Conservation (phyloP, 2,888 invertebrate species). For the Heliconius ethilla region DNA sequence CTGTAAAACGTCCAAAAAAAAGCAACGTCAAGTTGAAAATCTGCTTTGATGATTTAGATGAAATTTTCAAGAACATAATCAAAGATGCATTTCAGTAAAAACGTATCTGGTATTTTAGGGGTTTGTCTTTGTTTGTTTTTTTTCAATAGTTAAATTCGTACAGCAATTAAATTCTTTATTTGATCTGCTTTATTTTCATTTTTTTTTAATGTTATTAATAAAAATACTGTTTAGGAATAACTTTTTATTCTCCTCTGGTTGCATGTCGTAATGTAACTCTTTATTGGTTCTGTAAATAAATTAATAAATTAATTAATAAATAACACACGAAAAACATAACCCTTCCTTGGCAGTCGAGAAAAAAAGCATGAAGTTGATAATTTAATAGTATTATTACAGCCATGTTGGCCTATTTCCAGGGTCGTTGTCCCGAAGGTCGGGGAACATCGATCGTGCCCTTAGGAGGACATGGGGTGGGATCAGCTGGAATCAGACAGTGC, state of each 20-base stretch:
- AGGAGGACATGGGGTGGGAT: constrained; percentile 18
- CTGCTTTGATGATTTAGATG: background rate
- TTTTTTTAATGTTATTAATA: background rate
- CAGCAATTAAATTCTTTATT: too few relatives aligned
- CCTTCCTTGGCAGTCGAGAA: too few relatives aligned
- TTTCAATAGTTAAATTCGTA: background rate
- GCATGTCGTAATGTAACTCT: too few relatives aligned
- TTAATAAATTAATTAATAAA: too few relatives aligned
- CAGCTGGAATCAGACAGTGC: background rate
- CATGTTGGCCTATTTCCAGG: constrained; percentile 56
- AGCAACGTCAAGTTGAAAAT: constrained; percentile 11
- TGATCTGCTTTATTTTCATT: background rate
- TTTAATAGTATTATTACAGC: constrained; percentile 1
- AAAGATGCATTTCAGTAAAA: constrained; percentile 1
- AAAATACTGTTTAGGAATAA: too few relatives aligned
- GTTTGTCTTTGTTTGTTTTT: background rate
- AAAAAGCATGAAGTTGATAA: background rate
- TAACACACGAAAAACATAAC: too few relatives aligned
- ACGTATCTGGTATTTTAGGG: background rate
- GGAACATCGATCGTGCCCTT: constrained; percentile 50
- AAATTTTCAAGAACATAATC: constrained; percentile 13
- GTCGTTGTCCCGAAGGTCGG: constrained; percentile 66
- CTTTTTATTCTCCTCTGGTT: too few relatives aligned
- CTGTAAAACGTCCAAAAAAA: constrained; percentile 7
- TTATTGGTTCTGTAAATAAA: too few relatives aligned